Evolutionary conservation across 1,140 invertebrate genomes (phyloP).

Genomic region (Cheumatopsyche charites): DNA sequence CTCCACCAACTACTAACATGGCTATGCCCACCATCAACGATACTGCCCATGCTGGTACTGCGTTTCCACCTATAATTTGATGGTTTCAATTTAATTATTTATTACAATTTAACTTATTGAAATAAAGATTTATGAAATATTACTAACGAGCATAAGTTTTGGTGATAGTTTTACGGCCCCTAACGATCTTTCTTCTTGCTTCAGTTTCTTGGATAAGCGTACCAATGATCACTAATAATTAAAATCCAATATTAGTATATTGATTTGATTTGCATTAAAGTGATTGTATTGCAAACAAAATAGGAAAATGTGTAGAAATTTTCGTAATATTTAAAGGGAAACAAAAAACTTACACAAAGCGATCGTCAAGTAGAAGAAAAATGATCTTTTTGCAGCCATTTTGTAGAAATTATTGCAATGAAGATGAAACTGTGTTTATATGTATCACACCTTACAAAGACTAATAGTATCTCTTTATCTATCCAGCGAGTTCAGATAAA

Average conservation of each 20-base stretch:
- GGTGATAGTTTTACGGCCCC: slow-evolving; percentile 74
- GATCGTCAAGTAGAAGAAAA: slow-evolving; percentile 58
- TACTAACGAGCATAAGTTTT: slow-evolving; percentile 77
- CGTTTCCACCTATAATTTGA: slow-evolving; percentile 63
- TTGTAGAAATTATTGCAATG: slow-evolving; percentile 14
- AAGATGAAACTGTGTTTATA: no score
- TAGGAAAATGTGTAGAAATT: background rate
- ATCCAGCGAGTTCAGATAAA: no score
- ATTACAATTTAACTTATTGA: background rate
- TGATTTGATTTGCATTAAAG: background rate
- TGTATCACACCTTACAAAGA: no score
- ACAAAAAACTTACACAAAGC: slow-evolving; percentile 54
- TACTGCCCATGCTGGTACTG: slow-evolving; percentile 76
- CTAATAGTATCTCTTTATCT: no score
- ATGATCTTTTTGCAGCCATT: slow-evolving; percentile 54
- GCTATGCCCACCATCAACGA: slow-evolving; percentile 69
- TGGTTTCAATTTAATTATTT: background rate
- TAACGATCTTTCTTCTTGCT: slow-evolving; percentile 74
- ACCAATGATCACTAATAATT: slow-evolving; percentile 65
- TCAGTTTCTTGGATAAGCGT: slow-evolving; percentile 70
- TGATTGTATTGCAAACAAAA: background rate
- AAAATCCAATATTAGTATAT: background rate
- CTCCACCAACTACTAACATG: slow-evolving; percentile 69
- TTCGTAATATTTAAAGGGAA: background rate
- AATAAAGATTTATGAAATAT: background rate